Evolutionary conservation across 2,113 vertebrate genomes (phyloP).

Genomic region (Myanophis thanlyinensis): DNA sequence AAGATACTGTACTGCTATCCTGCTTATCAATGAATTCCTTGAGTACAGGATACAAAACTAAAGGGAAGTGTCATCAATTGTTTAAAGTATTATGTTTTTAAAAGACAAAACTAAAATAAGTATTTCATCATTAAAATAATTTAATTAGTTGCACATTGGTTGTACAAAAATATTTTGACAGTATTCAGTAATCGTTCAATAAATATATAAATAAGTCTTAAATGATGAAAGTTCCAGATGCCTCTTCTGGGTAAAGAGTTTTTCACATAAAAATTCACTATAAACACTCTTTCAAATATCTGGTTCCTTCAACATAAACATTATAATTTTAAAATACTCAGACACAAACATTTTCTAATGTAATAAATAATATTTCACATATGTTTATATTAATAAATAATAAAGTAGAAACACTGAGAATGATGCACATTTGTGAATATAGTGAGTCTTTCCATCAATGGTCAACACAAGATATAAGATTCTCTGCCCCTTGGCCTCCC

Average conservation of each 20-base stretch:
- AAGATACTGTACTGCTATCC: background rate
- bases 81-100: background rate
- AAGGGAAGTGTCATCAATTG: background rate
- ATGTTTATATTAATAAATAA: background rate
- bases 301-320: background rate
- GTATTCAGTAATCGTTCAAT: background rate
- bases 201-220: slow-evolving; percentile 19
- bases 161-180: background rate
- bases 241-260: background rate
- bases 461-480: background rate
- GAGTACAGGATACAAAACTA: background rate
- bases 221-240: background rate
- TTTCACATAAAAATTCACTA: background rate
- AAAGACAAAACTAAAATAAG: background rate
- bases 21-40: background rate
- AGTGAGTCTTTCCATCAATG: background rate
- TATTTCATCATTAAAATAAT: slow-evolving; percentile 2
- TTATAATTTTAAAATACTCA: background rate
- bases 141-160: background rate
- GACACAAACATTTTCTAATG: background rate
- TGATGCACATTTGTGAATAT: background rate
- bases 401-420: background rate
- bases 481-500: background rate
- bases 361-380: background rate
- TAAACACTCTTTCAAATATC: background rate